A percentile compares a stretch with the other conserved stretches of the same genome.
Conservation (phyloP, 2,113 vertebrate genomes). For the Merops nubicus region DNA sequence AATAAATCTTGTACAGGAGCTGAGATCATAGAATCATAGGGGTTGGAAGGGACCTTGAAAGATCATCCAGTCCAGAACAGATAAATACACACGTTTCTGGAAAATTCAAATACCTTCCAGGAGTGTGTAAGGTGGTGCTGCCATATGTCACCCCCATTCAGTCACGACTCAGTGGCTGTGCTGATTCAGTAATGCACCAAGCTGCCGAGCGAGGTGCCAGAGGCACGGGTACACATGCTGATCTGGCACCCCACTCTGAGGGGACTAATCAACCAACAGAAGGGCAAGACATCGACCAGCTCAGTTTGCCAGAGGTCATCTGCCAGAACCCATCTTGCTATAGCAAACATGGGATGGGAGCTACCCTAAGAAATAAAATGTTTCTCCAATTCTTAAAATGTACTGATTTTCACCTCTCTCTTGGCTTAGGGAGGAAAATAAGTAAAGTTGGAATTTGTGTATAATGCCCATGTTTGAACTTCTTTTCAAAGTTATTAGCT, state of each 20-base stretch:
- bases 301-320: neutral
- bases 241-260: neutral
- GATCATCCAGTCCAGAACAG: too few species aligned
- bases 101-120: neutral
- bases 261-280: neutral
- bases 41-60: too few species aligned
- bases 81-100: too few species aligned
- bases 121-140: neutral
- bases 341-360: neutral
- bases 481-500: conserved; percentile 8
- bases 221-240: neutral
- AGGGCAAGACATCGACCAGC: neutral
- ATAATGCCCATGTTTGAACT: neutral
- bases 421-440: neutral
- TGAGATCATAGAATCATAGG: too few species aligned
- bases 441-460: neutral
- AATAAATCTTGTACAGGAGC: neutral
- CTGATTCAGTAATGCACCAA: neutral
- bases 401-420: neutral
- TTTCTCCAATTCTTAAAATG: neutral
- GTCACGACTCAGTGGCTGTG: neutral
- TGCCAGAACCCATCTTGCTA: neutral
- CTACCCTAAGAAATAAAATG: neutral
- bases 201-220: neutral
- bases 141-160: neutral